phyloP scores from a whole-genome alignment of 1,140 invertebrate genomes.

The Stegodyphus dumicola region DNA sequence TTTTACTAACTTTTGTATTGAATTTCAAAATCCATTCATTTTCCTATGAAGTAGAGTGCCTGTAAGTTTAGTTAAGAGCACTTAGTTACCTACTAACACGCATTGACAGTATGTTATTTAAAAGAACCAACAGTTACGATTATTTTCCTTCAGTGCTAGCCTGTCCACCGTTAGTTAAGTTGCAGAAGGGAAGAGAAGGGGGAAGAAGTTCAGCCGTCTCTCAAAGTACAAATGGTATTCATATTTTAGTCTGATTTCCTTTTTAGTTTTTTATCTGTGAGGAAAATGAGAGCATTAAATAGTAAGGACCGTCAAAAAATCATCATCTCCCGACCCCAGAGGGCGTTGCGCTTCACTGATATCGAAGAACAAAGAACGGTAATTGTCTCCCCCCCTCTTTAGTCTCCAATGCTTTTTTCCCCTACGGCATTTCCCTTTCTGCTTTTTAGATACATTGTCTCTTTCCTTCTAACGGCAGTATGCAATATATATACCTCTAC shows the following conservation, averaged over 20 bases:
- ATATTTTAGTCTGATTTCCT: background rate
- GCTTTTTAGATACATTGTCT: constrained; percentile 7
- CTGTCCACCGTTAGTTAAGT: no score
- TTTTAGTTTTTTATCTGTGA: background rate
- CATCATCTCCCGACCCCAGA: constrained; percentile 5
- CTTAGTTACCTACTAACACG: no score
- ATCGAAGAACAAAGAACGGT: constrained; percentile 38
- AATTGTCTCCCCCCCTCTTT: constrained; percentile 19
- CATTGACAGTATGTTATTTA: no score
- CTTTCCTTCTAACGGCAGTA: constrained; percentile 33
- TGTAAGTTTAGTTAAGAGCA: no score
- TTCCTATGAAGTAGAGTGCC: no score
- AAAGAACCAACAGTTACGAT: no score
- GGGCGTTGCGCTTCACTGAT: constrained; percentile 29
- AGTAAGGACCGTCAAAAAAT: constrained; percentile 27
- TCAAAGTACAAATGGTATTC: constrained; percentile 14
- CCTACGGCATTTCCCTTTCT: constrained; percentile 10
- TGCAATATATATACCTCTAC: constrained; percentile 11
- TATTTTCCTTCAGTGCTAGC: no score
- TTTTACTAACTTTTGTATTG: no score
- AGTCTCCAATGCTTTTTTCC: background rate
- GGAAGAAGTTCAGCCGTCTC: background rate
- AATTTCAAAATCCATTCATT: no score
- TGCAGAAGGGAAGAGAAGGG: background rate
- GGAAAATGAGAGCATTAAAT: constrained; percentile 38